These are phyloP conservation scores for Hipposideros larvatus DNA, from an alignment of 2,797 vertebrate genomes.

Conservation along the genomic window DNA sequence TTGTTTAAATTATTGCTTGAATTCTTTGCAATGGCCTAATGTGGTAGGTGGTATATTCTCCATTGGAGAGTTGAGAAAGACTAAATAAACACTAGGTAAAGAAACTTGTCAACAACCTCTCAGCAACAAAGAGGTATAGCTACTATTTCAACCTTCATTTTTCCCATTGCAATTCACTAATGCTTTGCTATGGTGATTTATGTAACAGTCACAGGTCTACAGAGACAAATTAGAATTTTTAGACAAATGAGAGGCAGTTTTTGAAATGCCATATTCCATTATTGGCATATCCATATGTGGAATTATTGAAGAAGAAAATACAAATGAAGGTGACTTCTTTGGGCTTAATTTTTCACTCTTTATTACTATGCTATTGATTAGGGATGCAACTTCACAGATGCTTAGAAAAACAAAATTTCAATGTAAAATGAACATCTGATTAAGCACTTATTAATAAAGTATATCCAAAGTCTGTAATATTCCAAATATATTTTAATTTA, in stretches of 20 bases:
- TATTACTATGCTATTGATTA: not conserved
- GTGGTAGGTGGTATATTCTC: not conserved
- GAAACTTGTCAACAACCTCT: not conserved
- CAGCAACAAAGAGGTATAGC: not conserved
- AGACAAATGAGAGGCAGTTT: not conserved
- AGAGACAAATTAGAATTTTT: slow-evolving; percentile 27
- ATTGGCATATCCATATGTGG: not conserved
- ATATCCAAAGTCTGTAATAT: not conserved
- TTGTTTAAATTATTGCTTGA: not conserved
- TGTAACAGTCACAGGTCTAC: not conserved
- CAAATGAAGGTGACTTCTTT: slow-evolving; percentile 35
- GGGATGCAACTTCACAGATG: not conserved
- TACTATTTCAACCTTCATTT: not conserved
- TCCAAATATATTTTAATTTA: slow-evolving; percentile 20
- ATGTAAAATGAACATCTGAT: not conserved
- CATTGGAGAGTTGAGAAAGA: not conserved
- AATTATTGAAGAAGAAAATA: slow-evolving; percentile 28
- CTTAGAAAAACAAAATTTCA: slow-evolving; percentile 34
- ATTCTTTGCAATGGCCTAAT: not conserved
- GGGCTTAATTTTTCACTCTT: not conserved
- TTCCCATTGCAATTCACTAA: not conserved
- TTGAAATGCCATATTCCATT: slow-evolving; percentile 16
- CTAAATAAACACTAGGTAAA: not conserved
- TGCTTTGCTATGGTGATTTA: not conserved
- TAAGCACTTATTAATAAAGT: slow-evolving; percentile 67